Percentiles rank a stretch among this genome's conserved stretches.
phyloP scores from a whole-genome alignment of 2,797 vertebrate species.

The Pteropus rufus region DNA sequence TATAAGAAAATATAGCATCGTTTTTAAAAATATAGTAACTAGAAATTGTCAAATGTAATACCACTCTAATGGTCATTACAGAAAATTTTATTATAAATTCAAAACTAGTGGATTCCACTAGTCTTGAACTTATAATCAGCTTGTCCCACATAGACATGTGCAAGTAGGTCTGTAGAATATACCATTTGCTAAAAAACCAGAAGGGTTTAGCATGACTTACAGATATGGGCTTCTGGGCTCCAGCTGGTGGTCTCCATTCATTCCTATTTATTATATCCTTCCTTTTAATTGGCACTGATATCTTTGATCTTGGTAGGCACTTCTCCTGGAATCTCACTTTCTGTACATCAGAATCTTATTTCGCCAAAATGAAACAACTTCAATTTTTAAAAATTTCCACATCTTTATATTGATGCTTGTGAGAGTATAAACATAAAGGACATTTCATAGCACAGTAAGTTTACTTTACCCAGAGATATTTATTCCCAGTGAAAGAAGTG shows the following conservation, averaged over 20 bases:
- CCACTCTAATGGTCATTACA: background rate
- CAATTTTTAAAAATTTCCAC: background rate
- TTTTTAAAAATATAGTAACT: background rate
- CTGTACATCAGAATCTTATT: constrained; percentile 74
- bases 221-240: constrained; percentile 43
- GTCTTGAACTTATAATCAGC: background rate
- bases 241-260: constrained; percentile 79
- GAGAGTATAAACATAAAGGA: background rate
- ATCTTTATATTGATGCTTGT: background rate
- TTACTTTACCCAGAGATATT: background rate
- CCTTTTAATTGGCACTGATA: constrained; percentile 66
- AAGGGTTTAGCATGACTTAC: background rate
- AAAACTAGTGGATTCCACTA: background rate
- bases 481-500: background rate
- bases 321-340: constrained; percentile 75
- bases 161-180: background rate
- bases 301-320: constrained; percentile 63
- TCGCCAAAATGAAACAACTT: constrained; percentile 56
- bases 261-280: constrained; percentile 67
- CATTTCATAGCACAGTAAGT: background rate
- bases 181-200: background rate
- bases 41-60: background rate
- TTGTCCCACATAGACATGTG: background rate
- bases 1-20: background rate
- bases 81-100: background rate